phyloP scores from a whole-genome alignment of 2,797 vertebrate species.

The Pseudochaenichthys georgianus region DNA sequence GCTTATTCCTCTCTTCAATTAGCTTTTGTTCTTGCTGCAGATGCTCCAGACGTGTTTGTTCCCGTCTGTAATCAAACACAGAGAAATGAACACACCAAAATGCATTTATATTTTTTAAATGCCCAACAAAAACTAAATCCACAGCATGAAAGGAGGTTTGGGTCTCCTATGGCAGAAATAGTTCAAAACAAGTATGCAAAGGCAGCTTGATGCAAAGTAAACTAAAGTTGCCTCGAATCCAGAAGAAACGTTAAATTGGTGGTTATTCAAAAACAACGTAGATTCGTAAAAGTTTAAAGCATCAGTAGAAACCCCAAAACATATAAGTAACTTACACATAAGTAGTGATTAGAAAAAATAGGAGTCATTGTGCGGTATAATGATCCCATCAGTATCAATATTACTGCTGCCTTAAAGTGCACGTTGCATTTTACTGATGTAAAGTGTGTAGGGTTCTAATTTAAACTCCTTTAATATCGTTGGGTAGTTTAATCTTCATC shows the following conservation, averaged over 20 bases:
- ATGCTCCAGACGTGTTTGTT: conserved; percentile 91
- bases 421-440: too few relatives aligned
- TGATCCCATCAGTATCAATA: too few relatives aligned
- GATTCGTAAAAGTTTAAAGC: background rate
- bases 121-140: background rate
- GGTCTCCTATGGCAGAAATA: background rate
- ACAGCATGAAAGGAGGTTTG: background rate
- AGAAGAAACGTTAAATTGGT: background rate
- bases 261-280: background rate
- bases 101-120: background rate
- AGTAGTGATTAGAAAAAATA: too few relatives aligned
- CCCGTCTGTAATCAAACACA: conserved; percentile 82
- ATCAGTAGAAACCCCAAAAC: background rate
- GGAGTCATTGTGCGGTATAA: too few relatives aligned
- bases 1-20: conserved; percentile 96
- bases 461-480: too few relatives aligned
- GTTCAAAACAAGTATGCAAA: background rate
- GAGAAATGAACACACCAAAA: background rate
- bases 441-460: too few relatives aligned
- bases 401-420: too few relatives aligned
- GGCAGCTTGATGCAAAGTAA: background rate
- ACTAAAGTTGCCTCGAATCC: too few relatives aligned
- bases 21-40: conserved; percentile 92
- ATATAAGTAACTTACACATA: too few relatives aligned
- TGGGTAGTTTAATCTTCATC: too few relatives aligned